phyloP scores from a whole-genome alignment of 2,113 vertebrate species.

The Leptobrachium leishanense region DNA sequence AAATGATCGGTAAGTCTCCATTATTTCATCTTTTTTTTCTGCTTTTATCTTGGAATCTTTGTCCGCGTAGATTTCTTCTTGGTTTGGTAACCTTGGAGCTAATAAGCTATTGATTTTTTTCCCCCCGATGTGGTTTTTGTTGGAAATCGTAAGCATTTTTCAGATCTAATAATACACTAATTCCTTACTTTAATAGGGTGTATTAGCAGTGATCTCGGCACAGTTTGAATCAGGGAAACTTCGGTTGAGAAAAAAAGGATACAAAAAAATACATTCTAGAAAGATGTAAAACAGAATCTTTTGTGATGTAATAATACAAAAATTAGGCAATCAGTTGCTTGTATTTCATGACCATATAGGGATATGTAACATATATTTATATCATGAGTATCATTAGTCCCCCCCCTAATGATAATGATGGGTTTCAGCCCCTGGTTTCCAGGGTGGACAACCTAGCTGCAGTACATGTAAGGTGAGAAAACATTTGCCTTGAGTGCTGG shows the following conservation, averaged over 20 bases:
- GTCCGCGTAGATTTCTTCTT: slow-evolving; percentile 34
- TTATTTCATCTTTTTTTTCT: slow-evolving; percentile 12
- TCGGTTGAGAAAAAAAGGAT: neutral
- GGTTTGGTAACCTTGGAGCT: slow-evolving; percentile 32
- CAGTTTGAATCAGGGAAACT: slow-evolving; percentile 1
- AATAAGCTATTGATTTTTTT: slow-evolving; percentile 42
- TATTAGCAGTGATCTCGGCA: slow-evolving; percentile 13
- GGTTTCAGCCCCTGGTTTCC: too few relatives aligned
- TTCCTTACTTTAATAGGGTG: slow-evolving; percentile 27
- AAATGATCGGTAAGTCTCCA: slow-evolving; percentile 18
- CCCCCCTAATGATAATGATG: too few relatives aligned
- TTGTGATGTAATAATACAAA: too few relatives aligned
- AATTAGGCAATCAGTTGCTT: too few relatives aligned
- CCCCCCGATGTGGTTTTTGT: slow-evolving; percentile 5
- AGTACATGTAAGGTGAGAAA: too few relatives aligned
- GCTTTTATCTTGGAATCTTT: slow-evolving; percentile 1
- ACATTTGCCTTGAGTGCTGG: too few relatives aligned
- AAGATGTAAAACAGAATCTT: too few relatives aligned
- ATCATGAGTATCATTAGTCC: too few relatives aligned
- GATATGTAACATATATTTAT: too few relatives aligned
- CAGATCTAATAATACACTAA: slow-evolving; percentile 37
- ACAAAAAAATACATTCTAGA: neutral
- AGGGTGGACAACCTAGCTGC: too few relatives aligned
- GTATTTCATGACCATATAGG: too few relatives aligned
- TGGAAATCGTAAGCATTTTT: slow-evolving; percentile 36